Conservation (phyloP, 2,888 invertebrate species). For the Drosophila percnosoma region DNA sequence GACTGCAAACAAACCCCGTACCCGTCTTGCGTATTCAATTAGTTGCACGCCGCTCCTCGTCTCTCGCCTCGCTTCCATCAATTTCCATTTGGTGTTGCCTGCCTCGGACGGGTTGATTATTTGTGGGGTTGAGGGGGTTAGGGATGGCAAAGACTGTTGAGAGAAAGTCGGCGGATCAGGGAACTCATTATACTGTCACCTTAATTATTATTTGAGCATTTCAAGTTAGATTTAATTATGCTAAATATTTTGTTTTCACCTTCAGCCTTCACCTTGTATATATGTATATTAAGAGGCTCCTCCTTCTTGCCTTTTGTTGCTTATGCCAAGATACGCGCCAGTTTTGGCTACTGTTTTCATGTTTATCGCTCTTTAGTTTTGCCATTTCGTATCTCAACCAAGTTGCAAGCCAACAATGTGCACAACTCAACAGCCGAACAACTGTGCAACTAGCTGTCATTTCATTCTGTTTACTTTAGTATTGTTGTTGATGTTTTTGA, state of each 20-base stretch:
- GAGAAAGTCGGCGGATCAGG: not conserved
- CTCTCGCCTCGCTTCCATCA: slow-evolving; percentile 46
- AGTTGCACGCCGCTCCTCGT: slow-evolving; percentile 36
- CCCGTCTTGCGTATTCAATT: slow-evolving; percentile 55
- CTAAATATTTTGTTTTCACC: slow-evolving; percentile 58
- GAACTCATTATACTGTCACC: slow-evolving; percentile 70
- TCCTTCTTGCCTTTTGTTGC: slow-evolving; percentile 19
- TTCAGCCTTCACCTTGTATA: slow-evolving; percentile 13
- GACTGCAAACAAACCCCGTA: not conserved
- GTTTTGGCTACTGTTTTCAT: not conserved
- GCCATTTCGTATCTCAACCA: slow-evolving; percentile 33
- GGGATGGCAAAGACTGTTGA: not conserved
- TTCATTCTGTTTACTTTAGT: slow-evolving; percentile 45
- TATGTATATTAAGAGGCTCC: slow-evolving; percentile 20
- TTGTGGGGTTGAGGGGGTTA: not conserved
- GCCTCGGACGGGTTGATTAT: not conserved
- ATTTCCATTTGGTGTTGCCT: slow-evolving; percentile 46
- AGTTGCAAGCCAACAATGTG: slow-evolving; percentile 39
- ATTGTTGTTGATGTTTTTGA: slow-evolving; percentile 25
- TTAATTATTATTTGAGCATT: slow-evolving; percentile 74
- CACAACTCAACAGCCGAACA: slow-evolving; percentile 26
- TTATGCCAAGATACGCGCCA: slow-evolving; percentile 28
- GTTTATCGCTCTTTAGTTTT: slow-evolving; percentile 21
- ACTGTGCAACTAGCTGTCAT: slow-evolving; percentile 42
- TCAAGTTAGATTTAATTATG: slow-evolving; percentile 70